Conservation (phyloP, 2,888 invertebrate species). For the Ophion ventricosus region DNA sequence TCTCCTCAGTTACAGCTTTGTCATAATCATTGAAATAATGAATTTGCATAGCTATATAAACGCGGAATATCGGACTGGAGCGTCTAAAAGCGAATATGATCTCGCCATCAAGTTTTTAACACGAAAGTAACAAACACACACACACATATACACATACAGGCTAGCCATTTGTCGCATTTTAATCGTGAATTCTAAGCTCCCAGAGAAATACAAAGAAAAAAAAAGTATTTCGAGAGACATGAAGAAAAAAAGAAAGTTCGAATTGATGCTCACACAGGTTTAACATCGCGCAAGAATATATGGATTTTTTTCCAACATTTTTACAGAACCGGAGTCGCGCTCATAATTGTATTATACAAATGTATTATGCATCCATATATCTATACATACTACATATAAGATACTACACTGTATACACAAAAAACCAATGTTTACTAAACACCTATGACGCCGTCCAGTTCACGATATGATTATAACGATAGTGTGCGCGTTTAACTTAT, state of each 20-base stretch:
- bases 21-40: constrained; percentile 64
- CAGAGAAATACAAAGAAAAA: constrained; percentile 46
- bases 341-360: constrained; percentile 33
- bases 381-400: constrained; percentile 1
- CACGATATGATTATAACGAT: constrained; percentile 43
- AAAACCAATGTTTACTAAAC: constrained; percentile 46
- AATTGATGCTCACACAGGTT: constrained; percentile 33
- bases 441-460: constrained; percentile 63
- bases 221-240: constrained; percentile 33
- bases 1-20: constrained; percentile 45
- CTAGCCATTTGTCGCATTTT: constrained; percentile 32
- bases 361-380: constrained; percentile 31
- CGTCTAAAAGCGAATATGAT: constrained; percentile 47
- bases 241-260: constrained; percentile 36
- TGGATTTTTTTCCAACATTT: constrained; percentile 38
- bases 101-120: constrained; percentile 47
- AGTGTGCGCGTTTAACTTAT: constrained; percentile 10
- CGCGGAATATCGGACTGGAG: constrained; percentile 51
- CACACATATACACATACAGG: not conserved
- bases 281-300: constrained; percentile 26
- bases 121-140: constrained; percentile 38
- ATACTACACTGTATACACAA: constrained; percentile 41
- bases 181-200: constrained; percentile 59
- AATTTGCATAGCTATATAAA: constrained; percentile 49
- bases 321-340: constrained; percentile 41